phyloP scores from a whole-genome alignment of 2,113 vertebrate genomes.

The Lagenorhynchus albirostris region DNA sequence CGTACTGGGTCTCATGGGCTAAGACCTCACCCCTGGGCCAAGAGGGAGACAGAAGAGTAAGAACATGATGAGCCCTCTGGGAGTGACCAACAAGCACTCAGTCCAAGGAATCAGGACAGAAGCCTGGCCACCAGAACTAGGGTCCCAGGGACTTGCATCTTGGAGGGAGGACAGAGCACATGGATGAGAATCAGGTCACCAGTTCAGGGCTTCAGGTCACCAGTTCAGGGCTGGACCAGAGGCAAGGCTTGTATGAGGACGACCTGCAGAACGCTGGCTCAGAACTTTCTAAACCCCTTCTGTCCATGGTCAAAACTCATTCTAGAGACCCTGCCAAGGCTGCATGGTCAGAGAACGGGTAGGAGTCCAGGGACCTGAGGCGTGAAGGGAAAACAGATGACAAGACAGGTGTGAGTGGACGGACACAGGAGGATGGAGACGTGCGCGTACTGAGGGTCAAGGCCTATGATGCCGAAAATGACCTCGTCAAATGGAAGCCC shows the following conservation, averaged over 20 bases:
- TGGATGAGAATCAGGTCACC: background rate
- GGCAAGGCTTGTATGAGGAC: background rate
- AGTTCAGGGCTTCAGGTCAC: background rate
- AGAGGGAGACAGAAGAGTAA: background rate
- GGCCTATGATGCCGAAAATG: rapidly evolving
- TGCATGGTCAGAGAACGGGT: background rate
- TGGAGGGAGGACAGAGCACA: background rate
- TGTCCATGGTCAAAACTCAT: background rate
- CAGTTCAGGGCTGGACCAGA: background rate
- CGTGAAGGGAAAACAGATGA: background rate
- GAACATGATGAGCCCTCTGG: background rate
- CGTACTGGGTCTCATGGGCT: background rate
- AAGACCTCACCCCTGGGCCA: background rate
- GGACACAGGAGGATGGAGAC: background rate
- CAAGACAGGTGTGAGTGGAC: background rate
- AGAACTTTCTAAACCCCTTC: background rate
- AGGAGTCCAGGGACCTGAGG: background rate
- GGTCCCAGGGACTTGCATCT: background rate
- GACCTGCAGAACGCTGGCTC: background rate
- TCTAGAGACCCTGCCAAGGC: background rate
- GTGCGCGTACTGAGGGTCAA: background rate
- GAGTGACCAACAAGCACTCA: background rate
- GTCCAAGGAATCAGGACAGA: background rate
- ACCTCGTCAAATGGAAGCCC: background rate
- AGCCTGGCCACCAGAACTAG: background rate